Conservation (phyloP, 2,113 vertebrate genomes). For the Bambusicola thoracicus region DNA sequence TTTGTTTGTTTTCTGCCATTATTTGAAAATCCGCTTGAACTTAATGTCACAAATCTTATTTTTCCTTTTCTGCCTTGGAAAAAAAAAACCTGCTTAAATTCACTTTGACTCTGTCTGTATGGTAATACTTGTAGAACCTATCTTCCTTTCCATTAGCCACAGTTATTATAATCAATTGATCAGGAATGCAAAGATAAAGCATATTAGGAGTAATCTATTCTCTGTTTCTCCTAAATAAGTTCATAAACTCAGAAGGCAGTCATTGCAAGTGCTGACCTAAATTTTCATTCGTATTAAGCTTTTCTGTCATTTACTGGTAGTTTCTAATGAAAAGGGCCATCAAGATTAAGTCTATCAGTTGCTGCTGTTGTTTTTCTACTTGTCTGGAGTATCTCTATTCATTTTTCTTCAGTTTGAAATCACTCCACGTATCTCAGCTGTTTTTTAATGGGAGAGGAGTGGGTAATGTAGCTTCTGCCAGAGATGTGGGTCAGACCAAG, state of each 20-base stretch:
- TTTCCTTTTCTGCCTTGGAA: neutral
- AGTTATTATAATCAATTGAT: constrained; percentile 51
- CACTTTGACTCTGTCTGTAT: neutral
- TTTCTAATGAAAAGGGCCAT: neutral
- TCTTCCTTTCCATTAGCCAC: neutral
- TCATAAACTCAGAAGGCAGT: neutral
- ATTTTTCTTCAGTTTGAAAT: neutral
- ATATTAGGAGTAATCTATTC: constrained; percentile 37
- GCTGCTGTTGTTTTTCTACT: neutral
- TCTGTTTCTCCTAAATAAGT: neutral
- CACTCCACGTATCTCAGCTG: neutral
- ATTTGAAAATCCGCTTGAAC: constrained; percentile 23
- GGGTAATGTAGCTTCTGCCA: fast-evolving
- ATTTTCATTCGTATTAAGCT: neutral
- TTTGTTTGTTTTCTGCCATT: neutral
- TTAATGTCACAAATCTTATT: neutral
- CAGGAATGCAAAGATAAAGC: constrained; percentile 34
- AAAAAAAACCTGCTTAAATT: neutral
- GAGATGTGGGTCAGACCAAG: neutral
- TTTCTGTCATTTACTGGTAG: neutral
- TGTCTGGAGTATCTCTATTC: neutral
- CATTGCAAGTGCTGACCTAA: neutral
- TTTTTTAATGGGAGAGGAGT: neutral
- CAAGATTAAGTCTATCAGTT: neutral
- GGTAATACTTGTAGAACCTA: constrained; percentile 17